A percentile compares a stretch with the other conserved stretches of the same genome.
Conservation (phyloP, 37 sponge, comb jelly and placozoan genomes). For the Ianthella basta region DNA sequence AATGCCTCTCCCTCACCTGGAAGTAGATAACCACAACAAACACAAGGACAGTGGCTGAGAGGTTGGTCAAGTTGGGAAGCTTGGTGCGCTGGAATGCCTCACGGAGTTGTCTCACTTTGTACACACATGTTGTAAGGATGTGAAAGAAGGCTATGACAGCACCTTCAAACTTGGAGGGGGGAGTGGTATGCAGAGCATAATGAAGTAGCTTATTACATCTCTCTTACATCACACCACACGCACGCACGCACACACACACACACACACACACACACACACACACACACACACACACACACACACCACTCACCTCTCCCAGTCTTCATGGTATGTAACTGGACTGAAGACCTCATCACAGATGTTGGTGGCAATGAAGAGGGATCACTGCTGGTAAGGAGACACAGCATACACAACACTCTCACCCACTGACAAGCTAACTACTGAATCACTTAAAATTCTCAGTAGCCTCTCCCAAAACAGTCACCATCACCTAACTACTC, state of each 20-base stretch:
- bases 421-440: conserved; percentile 21
- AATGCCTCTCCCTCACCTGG: conserved; percentile 63
- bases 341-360: conserved; percentile 97
- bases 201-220: too few relatives aligned
- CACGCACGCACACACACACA: not conserved
- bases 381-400: conserved; percentile 31
- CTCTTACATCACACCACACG: not conserved
- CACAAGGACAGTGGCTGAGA: conserved; percentile 88
- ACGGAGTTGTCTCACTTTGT: conserved; percentile 85
- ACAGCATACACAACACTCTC: conserved; percentile 3
- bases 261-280: not conserved
- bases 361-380: conserved; percentile 97
- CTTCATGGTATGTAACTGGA: conserved; percentile 94
- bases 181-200: not conserved
- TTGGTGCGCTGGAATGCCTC: conserved; percentile 96
- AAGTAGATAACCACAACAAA: conserved; percentile 97
- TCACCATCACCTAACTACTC: not conserved
- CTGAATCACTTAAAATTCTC: not conserved
- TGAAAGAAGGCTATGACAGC: conserved; percentile 98
- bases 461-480: not conserved
- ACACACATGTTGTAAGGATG: conserved; percentile 88
- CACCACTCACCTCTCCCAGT: conserved; percentile 60
- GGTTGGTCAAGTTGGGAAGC: conserved; percentile 92
- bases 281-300: too few relatives aligned
- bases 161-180: conserved; percentile 93